phyloP scores from a whole-genome alignment of 2,797 vertebrate genomes.

The Peromyscus aztecus region DNA sequence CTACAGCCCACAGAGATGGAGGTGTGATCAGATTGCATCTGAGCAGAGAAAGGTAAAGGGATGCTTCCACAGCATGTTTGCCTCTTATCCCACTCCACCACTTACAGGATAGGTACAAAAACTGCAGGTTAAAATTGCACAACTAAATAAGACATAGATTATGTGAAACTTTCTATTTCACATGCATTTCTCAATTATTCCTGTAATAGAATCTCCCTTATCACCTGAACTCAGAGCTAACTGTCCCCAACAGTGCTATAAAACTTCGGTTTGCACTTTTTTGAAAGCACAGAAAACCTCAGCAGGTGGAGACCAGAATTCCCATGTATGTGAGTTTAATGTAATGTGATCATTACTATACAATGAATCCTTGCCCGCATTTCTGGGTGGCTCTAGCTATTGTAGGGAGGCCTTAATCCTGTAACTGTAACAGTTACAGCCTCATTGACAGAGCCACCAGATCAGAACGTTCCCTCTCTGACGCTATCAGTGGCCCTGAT shows the following conservation, averaged over 20 bases:
- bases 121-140: slow-evolving; percentile 70
- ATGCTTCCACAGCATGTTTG: slow-evolving; percentile 80
- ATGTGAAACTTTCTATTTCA: slow-evolving; percentile 76
- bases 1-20: slow-evolving; percentile 83
- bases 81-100: slow-evolving; percentile 68
- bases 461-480: neutral
- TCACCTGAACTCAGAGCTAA: slow-evolving; percentile 48
- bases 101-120: slow-evolving; percentile 79
- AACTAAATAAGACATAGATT: slow-evolving; percentile 74
- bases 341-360: neutral
- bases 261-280: slow-evolving; percentile 23
- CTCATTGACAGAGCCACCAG: neutral
- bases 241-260: neutral
- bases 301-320: neutral
- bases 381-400: slow-evolving; percentile 19
- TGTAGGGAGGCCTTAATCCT: neutral
- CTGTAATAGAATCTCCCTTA: slow-evolving; percentile 40
- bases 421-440: slow-evolving; percentile 18
- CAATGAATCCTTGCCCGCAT: neutral
- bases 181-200: slow-evolving; percentile 66
- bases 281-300: slow-evolving; percentile 60
- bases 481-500: neutral
- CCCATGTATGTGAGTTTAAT: slow-evolving; percentile 10
- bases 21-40: slow-evolving; percentile 85
- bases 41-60: slow-evolving; percentile 78